These are phyloP conservation scores for Coregonus suidteri DNA, from an alignment of 2,797 vertebrate genomes.

Conservation along the genomic window DNA sequence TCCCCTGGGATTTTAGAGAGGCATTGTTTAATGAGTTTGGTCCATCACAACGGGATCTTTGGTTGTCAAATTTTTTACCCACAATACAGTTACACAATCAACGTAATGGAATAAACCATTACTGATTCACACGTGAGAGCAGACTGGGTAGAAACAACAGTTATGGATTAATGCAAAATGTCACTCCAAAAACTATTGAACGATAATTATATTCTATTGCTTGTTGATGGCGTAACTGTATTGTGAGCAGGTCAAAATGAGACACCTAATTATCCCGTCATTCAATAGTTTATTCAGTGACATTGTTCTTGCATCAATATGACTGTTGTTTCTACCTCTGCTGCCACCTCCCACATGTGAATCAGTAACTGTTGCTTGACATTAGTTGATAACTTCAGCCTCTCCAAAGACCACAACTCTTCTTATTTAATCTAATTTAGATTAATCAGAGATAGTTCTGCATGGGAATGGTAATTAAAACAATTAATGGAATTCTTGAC, in stretches of 20 bases:
- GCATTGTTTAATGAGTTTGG: neutral
- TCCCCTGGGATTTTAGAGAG: neutral
- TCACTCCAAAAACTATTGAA: neutral
- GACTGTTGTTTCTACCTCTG: no score
- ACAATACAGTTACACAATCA: neutral
- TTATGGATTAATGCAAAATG: neutral
- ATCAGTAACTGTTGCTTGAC: no score
- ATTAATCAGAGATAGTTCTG: neutral
- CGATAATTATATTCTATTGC: neutral
- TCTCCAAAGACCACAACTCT: neutral
- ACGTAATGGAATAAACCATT: neutral
- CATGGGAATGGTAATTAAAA: slow-evolving; percentile 9
- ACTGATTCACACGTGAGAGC: neutral
- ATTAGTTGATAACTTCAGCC: neutral
- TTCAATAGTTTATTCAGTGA: no score
- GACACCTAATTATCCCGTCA: no score
- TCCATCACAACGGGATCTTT: neutral
- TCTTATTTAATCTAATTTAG: slow-evolving; percentile 10
- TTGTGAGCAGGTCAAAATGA: no score
- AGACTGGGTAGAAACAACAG: neutral
- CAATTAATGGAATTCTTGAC: slow-evolving; percentile 26
- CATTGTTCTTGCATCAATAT: no score
- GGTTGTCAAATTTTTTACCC: neutral
- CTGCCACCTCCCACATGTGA: no score
- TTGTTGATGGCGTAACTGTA: neutral